Base-by-base conservation (phyloP, 2,797 vertebrate species). In the Catharus ustulatus region DNA sequence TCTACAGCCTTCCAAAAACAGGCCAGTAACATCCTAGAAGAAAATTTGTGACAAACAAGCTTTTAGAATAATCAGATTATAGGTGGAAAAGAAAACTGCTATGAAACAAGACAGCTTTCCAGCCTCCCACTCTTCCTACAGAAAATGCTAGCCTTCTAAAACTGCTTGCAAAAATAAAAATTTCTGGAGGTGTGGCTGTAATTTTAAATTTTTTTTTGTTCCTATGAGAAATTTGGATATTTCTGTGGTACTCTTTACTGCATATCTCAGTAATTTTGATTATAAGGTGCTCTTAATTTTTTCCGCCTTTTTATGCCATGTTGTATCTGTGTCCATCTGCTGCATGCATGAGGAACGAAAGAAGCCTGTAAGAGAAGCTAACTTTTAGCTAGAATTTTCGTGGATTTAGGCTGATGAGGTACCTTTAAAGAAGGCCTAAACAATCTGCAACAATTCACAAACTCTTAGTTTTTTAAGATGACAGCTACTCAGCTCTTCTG, bases 401-500 rank as follows among this genome's bases (percentile, higher is more conserved):
- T 0, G 24, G 78, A 71, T 84, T 82, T 63, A 57, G 38, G 55
- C 59, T n/a, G 55, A 76, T 1, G 6, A 81, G 40, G 22, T 87
- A 43, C 51, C 49, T 90, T 90, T 79, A 52, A 85, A 85, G 49
- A 71, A 57, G 48, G 64, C 52, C 66, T 89, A 80, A 84, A 77
- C 83, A 84, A 87, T 67, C 78, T 94, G 43, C 24, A 34, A 18
- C 62, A 49, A 61, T 67, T 93, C 95, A 89, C 68, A 88, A 79
- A 72, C 59, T 80, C 87, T 81, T 12, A 32, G 55, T 78, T 68
- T 93, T 94, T 77, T 54, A 38, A 76, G 71, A 73, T 69, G 91
- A 89, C 1, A 10, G 85, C 43, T 69, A 63, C 84, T 48, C 86
- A 46, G 81, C 55, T 89, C 88, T 36, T 84, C 95, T 88, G 84